Evolutionary conservation across 2,888 invertebrate genomes (phyloP).

Genomic region (Cephus sareptanus): DNA sequence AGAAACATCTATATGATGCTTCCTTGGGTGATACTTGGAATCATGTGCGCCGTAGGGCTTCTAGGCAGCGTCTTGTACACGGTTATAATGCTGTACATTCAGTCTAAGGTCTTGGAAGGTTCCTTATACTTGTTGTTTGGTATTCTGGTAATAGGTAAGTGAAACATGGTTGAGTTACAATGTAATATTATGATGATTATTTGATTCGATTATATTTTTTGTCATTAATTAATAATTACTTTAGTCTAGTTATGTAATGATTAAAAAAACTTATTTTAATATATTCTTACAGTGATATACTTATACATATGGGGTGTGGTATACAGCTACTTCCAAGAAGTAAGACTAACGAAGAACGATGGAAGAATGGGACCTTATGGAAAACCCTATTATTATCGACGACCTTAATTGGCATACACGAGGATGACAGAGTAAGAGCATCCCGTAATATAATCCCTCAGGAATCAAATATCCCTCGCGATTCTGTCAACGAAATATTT

Average conservation of each 20-base stretch:
- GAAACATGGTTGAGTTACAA: neutral
- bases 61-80: constrained; percentile 85
- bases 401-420: constrained; percentile 38
- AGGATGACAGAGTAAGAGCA: too few species aligned
- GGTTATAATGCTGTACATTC: constrained; percentile 78
- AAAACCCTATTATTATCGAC: constrained; percentile 59
- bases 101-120: constrained; percentile 71
- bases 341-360: constrained; percentile 65
- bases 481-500: too few species aligned
- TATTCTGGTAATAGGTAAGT: constrained; percentile 72
- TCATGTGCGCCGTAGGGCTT: constrained; percentile 81
- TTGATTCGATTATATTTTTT: neutral
- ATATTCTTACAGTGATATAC: constrained; percentile 75
- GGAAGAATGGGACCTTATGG: constrained; percentile 59
- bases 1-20: constrained; percentile 85
- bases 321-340: constrained; percentile 82
- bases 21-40: constrained; percentile 85
- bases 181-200: neutral
- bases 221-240: neutral
- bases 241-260: too few species aligned
- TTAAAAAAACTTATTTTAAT: neutral
- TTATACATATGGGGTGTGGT: constrained; percentile 87
- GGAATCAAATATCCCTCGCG: too few species aligned
- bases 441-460: too few species aligned
- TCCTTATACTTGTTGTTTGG: constrained; percentile 74